Percentiles rank a stretch among this genome's conserved stretches.
Evolutionary conservation across 2,797 vertebrate genomes (phyloP).

Genomic region (Eptatretus atami): DNA sequence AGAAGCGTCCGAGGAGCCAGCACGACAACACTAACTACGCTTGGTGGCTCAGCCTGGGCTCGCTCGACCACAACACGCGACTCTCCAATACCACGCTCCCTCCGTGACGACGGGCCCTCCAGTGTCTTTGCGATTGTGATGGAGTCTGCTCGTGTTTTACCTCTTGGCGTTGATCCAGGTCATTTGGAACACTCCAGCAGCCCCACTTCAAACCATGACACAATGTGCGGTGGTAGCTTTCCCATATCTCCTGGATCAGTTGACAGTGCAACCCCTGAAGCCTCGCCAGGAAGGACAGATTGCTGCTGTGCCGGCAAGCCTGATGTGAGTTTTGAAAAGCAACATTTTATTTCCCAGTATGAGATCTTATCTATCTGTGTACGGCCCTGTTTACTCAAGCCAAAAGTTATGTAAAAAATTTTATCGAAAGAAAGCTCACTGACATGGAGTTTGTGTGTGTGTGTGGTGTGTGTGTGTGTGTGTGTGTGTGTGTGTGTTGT

Average conservation of each 20-base stretch:
- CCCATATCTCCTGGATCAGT: too few species aligned
- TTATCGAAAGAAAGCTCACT: too few species aligned
- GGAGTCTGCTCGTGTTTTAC: neutral
- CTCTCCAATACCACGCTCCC: conserved; percentile 30
- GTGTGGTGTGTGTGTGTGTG: too few species aligned
- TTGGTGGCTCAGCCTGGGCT: conserved; percentile 78
- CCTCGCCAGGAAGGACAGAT: too few species aligned
- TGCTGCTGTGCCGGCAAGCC: too few species aligned
- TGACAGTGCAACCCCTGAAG: too few species aligned
- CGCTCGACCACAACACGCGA: conserved; percentile 81
- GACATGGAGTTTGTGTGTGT: too few species aligned
- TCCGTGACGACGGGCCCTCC: conserved; percentile 1
- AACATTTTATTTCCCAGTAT: too few species aligned
- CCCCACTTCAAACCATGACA: neutral
- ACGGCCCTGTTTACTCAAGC: too few species aligned
- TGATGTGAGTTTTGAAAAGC: too few species aligned
- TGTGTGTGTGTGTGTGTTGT: neutral
- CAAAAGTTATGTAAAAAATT: too few species aligned
- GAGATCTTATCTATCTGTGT: too few species aligned
- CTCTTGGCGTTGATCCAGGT: neutral
- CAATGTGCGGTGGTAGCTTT: neutral
- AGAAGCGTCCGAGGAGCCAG: conserved; percentile 43
- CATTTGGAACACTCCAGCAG: neutral
- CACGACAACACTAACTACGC: conserved; percentile 42
- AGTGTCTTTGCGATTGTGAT: neutral